Percentiles rank a stretch among this genome's conserved stretches.
phyloP scores from a whole-genome alignment of 2,888 invertebrate species.

The Dyspetes luteomarginatus region DNA sequence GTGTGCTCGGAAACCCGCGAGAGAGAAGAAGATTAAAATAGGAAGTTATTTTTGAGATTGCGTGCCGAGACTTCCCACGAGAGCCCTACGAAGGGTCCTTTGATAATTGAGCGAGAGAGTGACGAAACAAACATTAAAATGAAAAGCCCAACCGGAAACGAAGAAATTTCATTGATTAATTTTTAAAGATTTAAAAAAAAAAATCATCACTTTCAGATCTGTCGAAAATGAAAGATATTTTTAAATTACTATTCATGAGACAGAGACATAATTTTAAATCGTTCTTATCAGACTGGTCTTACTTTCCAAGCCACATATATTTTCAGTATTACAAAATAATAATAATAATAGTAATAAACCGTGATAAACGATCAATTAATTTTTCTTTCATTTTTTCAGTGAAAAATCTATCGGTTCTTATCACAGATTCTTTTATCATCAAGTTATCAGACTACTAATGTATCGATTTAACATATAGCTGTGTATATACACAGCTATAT shows the following conservation, averaged over 20 bases:
- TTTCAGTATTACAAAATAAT: too few relatives aligned
- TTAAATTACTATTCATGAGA: too few relatives aligned
- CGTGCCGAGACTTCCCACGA: constrained; percentile 31
- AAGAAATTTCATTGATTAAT: background rate
- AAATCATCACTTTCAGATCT: too few relatives aligned
- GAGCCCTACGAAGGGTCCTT: constrained; percentile 35
- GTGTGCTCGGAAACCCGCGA: constrained; percentile 6
- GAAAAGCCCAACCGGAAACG: background rate
- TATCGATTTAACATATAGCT: constrained; percentile 14
- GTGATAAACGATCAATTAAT: constrained; percentile 4
- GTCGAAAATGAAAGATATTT: too few relatives aligned
- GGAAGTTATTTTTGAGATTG: constrained; percentile 66
- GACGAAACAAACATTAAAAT: background rate
- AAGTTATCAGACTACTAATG: background rate
- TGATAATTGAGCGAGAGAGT: constrained; percentile 26
- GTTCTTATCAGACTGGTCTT: too few relatives aligned
- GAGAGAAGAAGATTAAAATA: constrained; percentile 60
- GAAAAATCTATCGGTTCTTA: constrained; percentile 26
- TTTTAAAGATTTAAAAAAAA: too few relatives aligned
- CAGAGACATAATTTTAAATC: too few relatives aligned
- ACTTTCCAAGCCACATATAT: too few relatives aligned
- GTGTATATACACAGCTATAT: background rate
- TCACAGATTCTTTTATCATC: constrained; percentile 7
- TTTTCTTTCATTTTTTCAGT: background rate
- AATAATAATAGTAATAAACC: background rate